Conservation (phyloP, 2,113 vertebrate genomes). For the Rhinoptilus africanus region DNA sequence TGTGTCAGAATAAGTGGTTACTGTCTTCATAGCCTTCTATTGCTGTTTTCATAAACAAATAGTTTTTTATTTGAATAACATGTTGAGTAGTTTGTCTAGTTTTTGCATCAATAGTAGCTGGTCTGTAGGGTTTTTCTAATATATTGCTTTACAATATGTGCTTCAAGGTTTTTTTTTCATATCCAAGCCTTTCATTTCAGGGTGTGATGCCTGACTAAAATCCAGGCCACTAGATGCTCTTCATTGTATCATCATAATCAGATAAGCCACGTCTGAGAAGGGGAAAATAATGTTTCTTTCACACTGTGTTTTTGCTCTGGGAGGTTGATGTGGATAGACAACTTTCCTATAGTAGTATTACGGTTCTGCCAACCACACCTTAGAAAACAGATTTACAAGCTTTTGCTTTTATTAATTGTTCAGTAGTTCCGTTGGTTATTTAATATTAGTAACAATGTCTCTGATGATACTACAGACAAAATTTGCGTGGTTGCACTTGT, state of each 20-base stretch:
- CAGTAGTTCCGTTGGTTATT: background rate
- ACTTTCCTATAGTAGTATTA: background rate
- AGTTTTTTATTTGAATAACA: background rate
- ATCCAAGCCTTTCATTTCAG: background rate
- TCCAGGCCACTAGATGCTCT: background rate
- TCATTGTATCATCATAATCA: background rate
- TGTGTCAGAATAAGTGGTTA: background rate
- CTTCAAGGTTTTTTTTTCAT: background rate
- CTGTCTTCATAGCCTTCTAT: background rate
- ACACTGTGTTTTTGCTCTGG: background rate
- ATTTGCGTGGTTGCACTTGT: background rate
- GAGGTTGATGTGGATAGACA: background rate
- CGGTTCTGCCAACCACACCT: background rate
- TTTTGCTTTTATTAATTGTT: background rate
- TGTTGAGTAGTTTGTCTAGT: background rate
- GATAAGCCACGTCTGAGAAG: background rate
- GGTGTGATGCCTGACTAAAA: background rate
- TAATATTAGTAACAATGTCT: background rate
- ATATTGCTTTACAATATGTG: background rate
- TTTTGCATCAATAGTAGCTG: background rate
- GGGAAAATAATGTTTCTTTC: background rate
- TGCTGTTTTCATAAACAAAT: background rate
- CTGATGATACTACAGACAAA: background rate
- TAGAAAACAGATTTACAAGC: background rate
- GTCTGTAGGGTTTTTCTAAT: background rate